Percentiles rank a stretch among this genome's conserved stretches.
phyloP scores from a whole-genome alignment of 2,888 invertebrate species.

The Drosophila aldrichi region DNA sequence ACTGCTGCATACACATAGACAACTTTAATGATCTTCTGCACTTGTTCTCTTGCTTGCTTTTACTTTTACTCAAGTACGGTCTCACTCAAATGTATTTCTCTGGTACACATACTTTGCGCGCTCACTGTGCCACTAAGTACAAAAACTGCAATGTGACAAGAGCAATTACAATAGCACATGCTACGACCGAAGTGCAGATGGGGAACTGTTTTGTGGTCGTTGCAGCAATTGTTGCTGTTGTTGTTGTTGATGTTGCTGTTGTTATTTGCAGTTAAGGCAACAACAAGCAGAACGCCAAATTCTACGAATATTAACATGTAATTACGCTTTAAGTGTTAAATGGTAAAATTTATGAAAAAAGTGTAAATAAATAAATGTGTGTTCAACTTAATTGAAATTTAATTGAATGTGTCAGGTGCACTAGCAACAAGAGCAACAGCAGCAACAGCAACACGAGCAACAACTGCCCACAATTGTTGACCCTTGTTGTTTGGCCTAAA shows the following conservation, averaged over 20 bases:
- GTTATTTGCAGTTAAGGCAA: slow-evolving; percentile 26
- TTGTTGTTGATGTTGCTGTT: background rate
- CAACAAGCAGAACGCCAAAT: slow-evolving; percentile 18
- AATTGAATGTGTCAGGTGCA: slow-evolving; percentile 70
- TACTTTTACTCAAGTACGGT: no score
- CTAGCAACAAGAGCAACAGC: slow-evolving; percentile 22
- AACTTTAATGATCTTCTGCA: no score
- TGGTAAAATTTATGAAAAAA: slow-evolving; percentile 56
- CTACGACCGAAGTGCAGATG: slow-evolving; percentile 43
- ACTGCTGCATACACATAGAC: no score
- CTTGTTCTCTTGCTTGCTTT: no score
- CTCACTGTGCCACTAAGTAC: slow-evolving; percentile 41
- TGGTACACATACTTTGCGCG: slow-evolving; percentile 15
- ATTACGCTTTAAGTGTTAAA: slow-evolving; percentile 77
- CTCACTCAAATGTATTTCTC: background rate
- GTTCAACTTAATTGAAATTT: slow-evolving; percentile 75
- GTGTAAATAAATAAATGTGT: slow-evolving; percentile 20
- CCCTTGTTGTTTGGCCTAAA: slow-evolving; percentile 6
- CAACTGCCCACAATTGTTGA: slow-evolving; percentile 24
- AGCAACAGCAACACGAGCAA: slow-evolving; percentile 2
- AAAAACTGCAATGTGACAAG: slow-evolving; percentile 61
- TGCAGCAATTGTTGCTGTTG: slow-evolving; percentile 6
- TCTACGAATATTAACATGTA: slow-evolving; percentile 72
- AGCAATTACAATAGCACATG: slow-evolving; percentile 71
- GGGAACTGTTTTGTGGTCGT: slow-evolving; percentile 40